These are phyloP conservation scores for Pholis gunnellus DNA, from an alignment of 2,113 vertebrate species.

Conservation along the genomic window DNA sequence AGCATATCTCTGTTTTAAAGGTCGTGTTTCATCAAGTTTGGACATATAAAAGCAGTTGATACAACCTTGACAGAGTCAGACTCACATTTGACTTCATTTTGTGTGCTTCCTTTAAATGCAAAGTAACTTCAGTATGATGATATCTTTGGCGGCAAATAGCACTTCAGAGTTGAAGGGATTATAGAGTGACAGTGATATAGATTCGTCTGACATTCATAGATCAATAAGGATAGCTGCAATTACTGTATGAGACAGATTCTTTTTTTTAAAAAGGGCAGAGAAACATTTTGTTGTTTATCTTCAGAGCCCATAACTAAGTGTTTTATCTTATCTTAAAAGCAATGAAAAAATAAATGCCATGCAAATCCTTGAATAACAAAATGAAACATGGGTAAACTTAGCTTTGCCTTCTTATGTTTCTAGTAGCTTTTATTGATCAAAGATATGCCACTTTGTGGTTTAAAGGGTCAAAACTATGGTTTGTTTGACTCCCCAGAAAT, in stretches of 20 bases:
- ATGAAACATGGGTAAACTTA: background rate
- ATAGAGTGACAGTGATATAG: background rate
- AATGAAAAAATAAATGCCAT: background rate
- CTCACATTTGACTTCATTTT: background rate
- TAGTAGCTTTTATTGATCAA: background rate
- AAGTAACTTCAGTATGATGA: slow-evolving; percentile 1
- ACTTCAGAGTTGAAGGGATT: background rate
- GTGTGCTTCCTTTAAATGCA: background rate
- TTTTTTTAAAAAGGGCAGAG: too few species aligned
- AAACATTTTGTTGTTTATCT: background rate
- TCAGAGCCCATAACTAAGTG: background rate
- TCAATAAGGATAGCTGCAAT: background rate
- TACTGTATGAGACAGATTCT: background rate
- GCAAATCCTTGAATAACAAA: background rate
- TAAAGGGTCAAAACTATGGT: background rate
- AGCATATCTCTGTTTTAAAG: background rate
- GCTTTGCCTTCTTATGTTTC: background rate
- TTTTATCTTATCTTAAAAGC: background rate
- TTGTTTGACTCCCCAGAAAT: background rate
- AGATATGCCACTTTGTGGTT: too few species aligned
- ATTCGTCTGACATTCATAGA: background rate
- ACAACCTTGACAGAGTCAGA: background rate
- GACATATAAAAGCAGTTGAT: background rate
- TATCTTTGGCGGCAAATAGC: background rate
- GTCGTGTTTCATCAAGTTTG: background rate